Evolutionary conservation across 2,113 vertebrate species (phyloP).

Genomic region (Myotis lucifugus): DNA sequence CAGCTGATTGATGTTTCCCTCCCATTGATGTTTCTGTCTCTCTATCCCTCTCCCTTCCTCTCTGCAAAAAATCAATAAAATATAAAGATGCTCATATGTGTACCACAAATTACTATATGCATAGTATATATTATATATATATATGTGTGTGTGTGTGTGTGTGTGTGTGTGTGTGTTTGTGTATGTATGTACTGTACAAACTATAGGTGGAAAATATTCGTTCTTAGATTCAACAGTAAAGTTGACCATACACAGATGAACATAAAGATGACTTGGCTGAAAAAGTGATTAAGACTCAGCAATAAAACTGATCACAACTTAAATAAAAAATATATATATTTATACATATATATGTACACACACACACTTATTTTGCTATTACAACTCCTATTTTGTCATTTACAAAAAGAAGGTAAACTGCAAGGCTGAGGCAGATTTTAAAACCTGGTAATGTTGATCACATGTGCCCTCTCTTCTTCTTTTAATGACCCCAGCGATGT

Average conservation of each 20-base stretch:
- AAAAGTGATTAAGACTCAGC: background rate
- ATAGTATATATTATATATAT: background rate
- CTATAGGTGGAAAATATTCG: background rate
- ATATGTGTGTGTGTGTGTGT: too few relatives aligned
- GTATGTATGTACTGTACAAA: too few relatives aligned
- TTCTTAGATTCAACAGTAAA: background rate
- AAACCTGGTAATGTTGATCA: background rate
- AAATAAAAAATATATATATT: background rate
- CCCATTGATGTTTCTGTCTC: too few relatives aligned
- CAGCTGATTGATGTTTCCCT: too few relatives aligned
- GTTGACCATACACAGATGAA: background rate
- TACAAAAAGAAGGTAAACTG: background rate
- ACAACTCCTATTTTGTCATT: background rate
- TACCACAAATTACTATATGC: background rate
- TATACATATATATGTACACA: background rate
- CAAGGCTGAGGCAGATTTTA: background rate
- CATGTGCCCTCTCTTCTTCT: background rate
- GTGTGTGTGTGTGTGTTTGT: too few relatives aligned
- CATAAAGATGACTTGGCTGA: background rate
- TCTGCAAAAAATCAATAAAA: too few relatives aligned
- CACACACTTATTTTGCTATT: background rate
- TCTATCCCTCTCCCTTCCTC: too few relatives aligned
- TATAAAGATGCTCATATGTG: too few relatives aligned
- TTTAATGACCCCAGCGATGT: background rate
- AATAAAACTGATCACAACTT: background rate